Percentiles rank a stretch among this genome's conserved stretches.
Evolutionary conservation across 2,797 vertebrate genomes (phyloP).

Genomic region (Pipistrellus kuhlii): DNA sequence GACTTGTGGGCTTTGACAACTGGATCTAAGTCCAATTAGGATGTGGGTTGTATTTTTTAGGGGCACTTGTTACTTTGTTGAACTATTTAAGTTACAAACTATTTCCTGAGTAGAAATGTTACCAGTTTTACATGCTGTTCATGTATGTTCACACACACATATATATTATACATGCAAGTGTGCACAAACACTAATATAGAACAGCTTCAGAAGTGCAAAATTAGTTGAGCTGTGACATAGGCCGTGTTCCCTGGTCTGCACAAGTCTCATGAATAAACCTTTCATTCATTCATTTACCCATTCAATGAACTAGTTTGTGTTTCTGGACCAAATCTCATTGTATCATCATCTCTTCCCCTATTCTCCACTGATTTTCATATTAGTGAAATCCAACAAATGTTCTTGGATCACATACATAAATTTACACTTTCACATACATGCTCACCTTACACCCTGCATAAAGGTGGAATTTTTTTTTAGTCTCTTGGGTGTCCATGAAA

Average conservation of each 20-base stretch:
- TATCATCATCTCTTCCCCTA: not conserved
- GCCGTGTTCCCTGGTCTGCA: not conserved
- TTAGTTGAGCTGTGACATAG: not conserved
- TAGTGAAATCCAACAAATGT: not conserved
- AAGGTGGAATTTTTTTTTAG: not conserved
- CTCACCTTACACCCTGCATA: not conserved
- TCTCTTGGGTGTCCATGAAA: not conserved
- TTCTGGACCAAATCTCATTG: not conserved
- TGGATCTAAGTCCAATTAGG: not conserved
- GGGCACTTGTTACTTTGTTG: conserved; percentile 14
- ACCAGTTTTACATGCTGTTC: not conserved
- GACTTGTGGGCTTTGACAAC: not conserved
- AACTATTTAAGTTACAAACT: not conserved
- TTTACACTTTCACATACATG: not conserved
- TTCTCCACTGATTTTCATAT: not conserved
- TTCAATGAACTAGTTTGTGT: not conserved
- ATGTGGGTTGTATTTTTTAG: not conserved
- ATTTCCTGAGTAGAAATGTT: not conserved
- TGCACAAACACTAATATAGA: not conserved
- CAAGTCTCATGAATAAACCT: not conserved
- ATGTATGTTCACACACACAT: not conserved
- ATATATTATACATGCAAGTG: not conserved
- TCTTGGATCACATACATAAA: not conserved
- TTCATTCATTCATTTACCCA: not conserved
- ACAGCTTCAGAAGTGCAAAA: not conserved